These are phyloP conservation scores for Polydrusus pterygomalis DNA, from an alignment of 2,888 invertebrate species.

Conservation along the genomic window DNA sequence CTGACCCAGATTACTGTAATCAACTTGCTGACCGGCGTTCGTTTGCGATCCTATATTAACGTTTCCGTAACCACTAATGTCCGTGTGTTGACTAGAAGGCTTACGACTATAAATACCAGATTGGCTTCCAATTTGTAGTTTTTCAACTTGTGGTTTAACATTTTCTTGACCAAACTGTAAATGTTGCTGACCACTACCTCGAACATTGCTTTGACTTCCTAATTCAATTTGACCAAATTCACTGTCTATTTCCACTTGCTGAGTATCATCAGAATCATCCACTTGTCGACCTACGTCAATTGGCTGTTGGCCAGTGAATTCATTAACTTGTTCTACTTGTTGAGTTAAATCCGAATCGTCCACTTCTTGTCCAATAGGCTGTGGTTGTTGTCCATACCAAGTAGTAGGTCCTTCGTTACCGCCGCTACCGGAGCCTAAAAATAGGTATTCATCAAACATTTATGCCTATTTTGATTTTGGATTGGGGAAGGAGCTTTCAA, in stretches of 20 bases:
- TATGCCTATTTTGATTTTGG: no score
- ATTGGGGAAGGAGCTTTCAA: no score
- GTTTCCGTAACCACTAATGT: neutral
- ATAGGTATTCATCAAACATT: no score
- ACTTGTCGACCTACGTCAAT: conserved; percentile 41
- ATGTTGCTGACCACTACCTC: conserved; percentile 1
- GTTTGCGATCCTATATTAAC: neutral
- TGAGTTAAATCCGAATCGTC: conserved; percentile 45
- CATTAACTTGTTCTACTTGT: conserved; percentile 10
- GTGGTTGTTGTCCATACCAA: conserved; percentile 6
- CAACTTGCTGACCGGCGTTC: conserved; percentile 42
- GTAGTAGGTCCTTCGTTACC: neutral
- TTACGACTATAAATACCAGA: neutral
- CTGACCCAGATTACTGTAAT: conserved; percentile 33
- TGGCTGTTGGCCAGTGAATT: conserved; percentile 15
- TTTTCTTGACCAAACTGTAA: neutral
- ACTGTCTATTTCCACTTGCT: conserved; percentile 51
- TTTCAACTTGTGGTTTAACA: neutral
- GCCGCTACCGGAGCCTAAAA: conserved; percentile 3
- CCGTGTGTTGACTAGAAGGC: neutral
- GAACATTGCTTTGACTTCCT: conserved; percentile 7
- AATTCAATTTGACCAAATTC: conserved; percentile 51
- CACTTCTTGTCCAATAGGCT: conserved; percentile 27
- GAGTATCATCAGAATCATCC: conserved; percentile 53
- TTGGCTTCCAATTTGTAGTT: neutral